These are phyloP conservation scores for Delia radicum DNA, from an alignment of 1,140 invertebrate genomes.

Conservation along the genomic window DNA sequence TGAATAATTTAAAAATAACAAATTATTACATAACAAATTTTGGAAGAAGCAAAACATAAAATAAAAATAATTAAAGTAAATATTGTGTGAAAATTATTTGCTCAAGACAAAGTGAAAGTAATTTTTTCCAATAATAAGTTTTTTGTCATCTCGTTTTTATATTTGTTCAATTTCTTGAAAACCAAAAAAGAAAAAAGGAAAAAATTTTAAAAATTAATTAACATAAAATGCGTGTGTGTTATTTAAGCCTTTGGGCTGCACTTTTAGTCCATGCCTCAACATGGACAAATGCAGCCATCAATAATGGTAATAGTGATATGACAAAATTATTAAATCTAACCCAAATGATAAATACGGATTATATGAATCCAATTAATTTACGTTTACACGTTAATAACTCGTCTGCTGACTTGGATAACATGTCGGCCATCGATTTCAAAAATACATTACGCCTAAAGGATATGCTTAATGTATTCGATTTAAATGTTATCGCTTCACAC, in stretches of 20 bases:
- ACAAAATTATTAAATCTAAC: background rate
- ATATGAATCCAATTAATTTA: conserved; percentile 2
- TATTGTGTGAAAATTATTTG: background rate
- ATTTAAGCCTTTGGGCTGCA: conserved; percentile 33
- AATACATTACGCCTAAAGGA: conserved; percentile 57
- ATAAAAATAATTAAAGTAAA: background rate
- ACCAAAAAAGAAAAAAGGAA: background rate
- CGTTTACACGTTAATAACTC: background rate
- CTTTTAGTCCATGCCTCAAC: background rate
- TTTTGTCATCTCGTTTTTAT: background rate
- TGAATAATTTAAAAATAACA: background rate
- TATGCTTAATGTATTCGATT: conserved; percentile 60
- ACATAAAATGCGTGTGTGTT: conserved; percentile 42
- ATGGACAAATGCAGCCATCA: conserved; percentile 2
- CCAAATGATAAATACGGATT: background rate
- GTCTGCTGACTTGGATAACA: background rate
- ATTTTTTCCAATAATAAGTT: background rate
- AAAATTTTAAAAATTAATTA: background rate
- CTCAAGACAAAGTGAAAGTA: background rate
- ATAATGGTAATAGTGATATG: background rate
- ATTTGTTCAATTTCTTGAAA: background rate
- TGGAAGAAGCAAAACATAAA: background rate
- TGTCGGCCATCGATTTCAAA: conserved; percentile 34
- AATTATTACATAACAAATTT: background rate
- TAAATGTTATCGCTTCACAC: conserved; percentile 56